Evolutionary conservation across 2,888 invertebrate species (phyloP), one percentile per base, ranked within the genome.

Genomic region (Tetragonisca angustula): DNA sequence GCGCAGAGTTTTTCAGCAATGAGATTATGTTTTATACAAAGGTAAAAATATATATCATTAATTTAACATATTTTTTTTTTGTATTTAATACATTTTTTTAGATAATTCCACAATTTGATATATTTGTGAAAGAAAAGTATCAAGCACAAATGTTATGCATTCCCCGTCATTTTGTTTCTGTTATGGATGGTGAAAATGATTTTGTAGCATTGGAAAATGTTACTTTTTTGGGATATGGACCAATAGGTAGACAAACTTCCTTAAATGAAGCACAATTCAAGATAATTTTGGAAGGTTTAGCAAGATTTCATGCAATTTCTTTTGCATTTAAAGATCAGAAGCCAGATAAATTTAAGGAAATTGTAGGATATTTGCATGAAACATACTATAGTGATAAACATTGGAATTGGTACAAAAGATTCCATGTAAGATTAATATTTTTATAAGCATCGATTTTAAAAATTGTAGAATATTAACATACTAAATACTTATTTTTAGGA

Each of bases 1-100:
- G 96, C 61, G 91, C 95, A 4, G 97, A 96, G 70, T 97, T 97
- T 92, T 97, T 97, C 90, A 94, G 95, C 83, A 97, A 97, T 91
- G 97, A 97, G 94, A 96, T 96, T 0, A 94, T 95, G 74, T 97
- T 97, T 92, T 97, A 97, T 92, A 85, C 84, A 4, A 82, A 93
- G 88, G 94, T 94, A 81, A 81, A 32, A 68, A 43, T 62, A 24
- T 36, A 0, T 15, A 11, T 49, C 32, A 52, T 70, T 17, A 59
- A 27, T 32, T 62, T 27, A 24, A 0, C 0, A n/a, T 56, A 9
- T 77, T 65, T 36, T 49, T 70, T 6, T 17, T 61, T 5, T 27
- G 11, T 36, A 3, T 49, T 32, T 0, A 6, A 69, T 36, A 17
- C 43, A 19, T 36, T 59, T 27, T 76, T 65, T 50, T 70, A 94